Evolutionary conservation across 2,113 vertebrate species (phyloP).

Genomic region (Alaudala cheleensis): DNA sequence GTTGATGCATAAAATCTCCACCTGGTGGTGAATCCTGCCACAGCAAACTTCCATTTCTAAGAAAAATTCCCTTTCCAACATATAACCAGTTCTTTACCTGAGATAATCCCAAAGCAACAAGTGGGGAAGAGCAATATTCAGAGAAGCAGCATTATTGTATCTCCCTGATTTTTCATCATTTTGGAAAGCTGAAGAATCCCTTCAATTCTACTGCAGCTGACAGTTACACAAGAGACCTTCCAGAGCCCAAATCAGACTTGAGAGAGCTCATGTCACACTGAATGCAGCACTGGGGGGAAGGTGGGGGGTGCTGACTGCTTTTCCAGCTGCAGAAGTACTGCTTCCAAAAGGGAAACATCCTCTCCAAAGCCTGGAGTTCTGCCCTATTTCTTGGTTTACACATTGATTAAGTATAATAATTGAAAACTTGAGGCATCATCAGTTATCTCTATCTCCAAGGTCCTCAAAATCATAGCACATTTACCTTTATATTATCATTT

Average conservation of each 20-base stretch:
- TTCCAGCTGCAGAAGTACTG: neutral
- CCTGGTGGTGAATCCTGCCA: slow-evolving; percentile 15
- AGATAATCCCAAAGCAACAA: neutral
- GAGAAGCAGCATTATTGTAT: neutral
- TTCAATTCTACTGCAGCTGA: neutral
- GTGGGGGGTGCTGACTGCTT: accelerated
- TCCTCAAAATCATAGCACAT: neutral
- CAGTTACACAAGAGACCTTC: neutral
- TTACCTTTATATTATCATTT: neutral
- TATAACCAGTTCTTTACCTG: neutral
- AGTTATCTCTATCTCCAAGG: neutral
- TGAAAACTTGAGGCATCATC: neutral
- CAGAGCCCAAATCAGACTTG: neutral
- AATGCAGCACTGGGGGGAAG: neutral
- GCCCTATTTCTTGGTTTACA: neutral
- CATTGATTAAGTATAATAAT: neutral
- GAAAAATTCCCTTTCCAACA: neutral
- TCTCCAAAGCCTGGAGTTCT: neutral
- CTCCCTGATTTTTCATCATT: neutral
- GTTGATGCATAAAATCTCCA: slow-evolving; percentile 2
- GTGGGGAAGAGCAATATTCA: neutral
- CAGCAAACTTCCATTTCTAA: neutral
- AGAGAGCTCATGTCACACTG: accelerated
- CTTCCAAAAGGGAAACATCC: neutral
- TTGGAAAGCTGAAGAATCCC: neutral